Conservation (phyloP, 2,797 vertebrate species). For the Catamblyrhynchus diadema region DNA sequence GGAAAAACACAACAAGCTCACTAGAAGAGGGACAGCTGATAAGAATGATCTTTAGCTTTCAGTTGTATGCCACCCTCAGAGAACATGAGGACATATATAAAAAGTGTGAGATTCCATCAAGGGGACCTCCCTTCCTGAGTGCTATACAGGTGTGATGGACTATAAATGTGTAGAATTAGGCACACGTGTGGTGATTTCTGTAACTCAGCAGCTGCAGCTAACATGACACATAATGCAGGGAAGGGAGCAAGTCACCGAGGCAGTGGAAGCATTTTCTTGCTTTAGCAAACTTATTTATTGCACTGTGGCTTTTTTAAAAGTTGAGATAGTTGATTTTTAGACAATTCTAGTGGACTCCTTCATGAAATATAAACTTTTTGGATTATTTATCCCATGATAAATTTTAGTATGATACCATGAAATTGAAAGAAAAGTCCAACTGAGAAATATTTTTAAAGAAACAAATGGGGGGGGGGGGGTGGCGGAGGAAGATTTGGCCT, state of each 20-base stretch:
- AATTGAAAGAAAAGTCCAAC: background rate
- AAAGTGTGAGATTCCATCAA: background rate
- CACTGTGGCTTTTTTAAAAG: background rate
- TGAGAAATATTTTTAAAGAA: background rate
- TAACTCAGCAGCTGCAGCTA: background rate
- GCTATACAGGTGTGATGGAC: background rate
- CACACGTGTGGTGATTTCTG: background rate
- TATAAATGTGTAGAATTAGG: background rate
- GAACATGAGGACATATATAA: background rate
- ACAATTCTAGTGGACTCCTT: background rate
- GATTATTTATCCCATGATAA: background rate
- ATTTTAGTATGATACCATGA: background rate
- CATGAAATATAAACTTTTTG: background rate
- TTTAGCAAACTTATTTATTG: background rate
- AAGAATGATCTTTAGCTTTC: background rate
- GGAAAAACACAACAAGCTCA: background rate
- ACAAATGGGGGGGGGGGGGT: fast-evolving
- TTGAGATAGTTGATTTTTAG: background rate
- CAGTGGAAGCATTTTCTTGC: background rate
- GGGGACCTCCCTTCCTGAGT: background rate
- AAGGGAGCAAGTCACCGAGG: background rate
- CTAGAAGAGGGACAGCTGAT: background rate
- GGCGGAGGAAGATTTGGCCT: background rate
- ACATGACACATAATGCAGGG: fast-evolving
- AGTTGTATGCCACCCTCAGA: background rate